Evolutionary conservation across 2,113 vertebrate species (phyloP).

Genomic region (Peromyscus maniculatus): DNA sequence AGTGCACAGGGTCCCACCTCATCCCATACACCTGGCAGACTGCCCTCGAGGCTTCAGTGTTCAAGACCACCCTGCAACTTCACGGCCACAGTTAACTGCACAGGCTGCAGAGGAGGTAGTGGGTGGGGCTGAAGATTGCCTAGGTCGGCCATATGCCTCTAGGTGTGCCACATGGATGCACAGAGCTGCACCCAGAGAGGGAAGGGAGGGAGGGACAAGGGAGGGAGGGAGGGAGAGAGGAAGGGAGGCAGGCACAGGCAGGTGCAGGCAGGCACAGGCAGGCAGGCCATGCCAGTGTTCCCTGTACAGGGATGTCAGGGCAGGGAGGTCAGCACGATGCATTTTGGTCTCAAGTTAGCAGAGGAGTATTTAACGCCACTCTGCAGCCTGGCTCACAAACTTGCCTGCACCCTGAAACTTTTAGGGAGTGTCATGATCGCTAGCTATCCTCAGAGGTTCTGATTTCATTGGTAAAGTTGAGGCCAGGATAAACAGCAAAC

Average conservation of each 20-base stretch:
- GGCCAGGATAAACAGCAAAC: neutral
- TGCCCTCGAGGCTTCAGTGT: neutral
- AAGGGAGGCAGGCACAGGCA: neutral
- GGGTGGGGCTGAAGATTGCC: neutral
- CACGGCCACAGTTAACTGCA: neutral
- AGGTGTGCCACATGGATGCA: no score
- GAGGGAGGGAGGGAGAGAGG: neutral
- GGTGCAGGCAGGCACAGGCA: no score
- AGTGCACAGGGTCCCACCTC: neutral
- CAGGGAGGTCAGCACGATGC: neutral
- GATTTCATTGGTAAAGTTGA: no score
- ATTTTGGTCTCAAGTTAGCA: neutral
- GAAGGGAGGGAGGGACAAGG: no score
- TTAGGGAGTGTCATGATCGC: neutral
- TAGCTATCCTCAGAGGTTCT: neutral
- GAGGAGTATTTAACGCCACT: neutral
- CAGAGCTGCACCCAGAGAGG: neutral
- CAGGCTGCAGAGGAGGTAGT: neutral
- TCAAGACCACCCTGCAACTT: neutral
- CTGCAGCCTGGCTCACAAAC: neutral
- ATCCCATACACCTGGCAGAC: accelerated
- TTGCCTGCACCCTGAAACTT: neutral
- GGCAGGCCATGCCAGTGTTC: neutral
- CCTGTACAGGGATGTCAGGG: neutral
- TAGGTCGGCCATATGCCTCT: neutral